Base-by-base conservation (phyloP, 1,140 invertebrate species). In the Trialeurodes vaporariorum region DNA sequence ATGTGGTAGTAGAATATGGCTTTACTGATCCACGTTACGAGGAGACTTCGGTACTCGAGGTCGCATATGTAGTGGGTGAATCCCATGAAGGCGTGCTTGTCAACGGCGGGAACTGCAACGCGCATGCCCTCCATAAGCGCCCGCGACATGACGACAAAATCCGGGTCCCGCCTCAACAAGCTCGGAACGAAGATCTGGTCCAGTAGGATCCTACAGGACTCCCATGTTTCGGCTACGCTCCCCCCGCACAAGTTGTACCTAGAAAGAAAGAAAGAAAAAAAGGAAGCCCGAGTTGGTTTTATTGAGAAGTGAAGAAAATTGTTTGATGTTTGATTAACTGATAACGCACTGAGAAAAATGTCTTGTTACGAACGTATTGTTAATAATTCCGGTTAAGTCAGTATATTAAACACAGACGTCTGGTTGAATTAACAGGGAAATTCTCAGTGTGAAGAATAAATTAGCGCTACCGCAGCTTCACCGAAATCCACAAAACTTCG, bases 241-340 rank as follows among this genome's bases (percentile, higher is more conserved):
- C 77, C 77, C 9, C 78, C 74, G 70, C 79, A 81, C 12, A 87
- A 74, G 72, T 87, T 87, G 74, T 83, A 86, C 64, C 82, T 83
- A 75, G n/a, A n/a, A n/a, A n/a, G n/a, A n/a, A n/a, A n/a, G n/a
- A n/a, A n/a, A n/a, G n/a, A n/a, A n/a, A n/a, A n/a, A n/a, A n/a
- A n/a, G n/a, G n/a, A n/a, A n/a, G n/a, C n/a, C n/a, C n/a, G n/a
- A n/a, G n/a, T n/a, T n/a, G n/a, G n/a, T n/a, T n/a, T n/a, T n/a
- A n/a, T n/a, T n/a, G n/a, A n/a, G n/a, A n/a, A n/a, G n/a, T n/a
- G n/a, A n/a, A n/a, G n/a, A n/a, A n/a, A n/a, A n/a, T n/a, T n/a
- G n/a, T n/a, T n/a, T n/a, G n/a, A n/a, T n/a, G n/a, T n/a, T n/a
- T n/a, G n/a, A n/a, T n/a, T n/a, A n/a, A n/a, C n/a, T n/a, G n/a